Base-by-base conservation (phyloP, 2,888 invertebrate genomes). In the Aporophyla lueneburgensis region DNA sequence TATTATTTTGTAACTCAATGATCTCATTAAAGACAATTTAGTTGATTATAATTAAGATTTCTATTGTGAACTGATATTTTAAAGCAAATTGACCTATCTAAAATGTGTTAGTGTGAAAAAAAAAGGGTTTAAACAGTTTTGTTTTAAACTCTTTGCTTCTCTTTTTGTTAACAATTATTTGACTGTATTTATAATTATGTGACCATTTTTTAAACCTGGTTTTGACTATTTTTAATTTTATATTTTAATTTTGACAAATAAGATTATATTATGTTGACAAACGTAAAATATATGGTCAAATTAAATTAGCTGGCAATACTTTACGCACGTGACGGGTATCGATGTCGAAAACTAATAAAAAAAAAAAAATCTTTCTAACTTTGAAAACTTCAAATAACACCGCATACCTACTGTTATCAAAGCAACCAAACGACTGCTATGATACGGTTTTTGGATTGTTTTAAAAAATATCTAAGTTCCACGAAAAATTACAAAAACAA, bases 1-100 rank as follows among this genome's bases (percentile, higher is more conserved):
- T 21, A 24, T 49, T 58, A 58, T 24, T 70, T 33, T 40, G 46
- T 40, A 46, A 71, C 7, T 7, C 0, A 33, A 79, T 54, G 59
- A 79, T 71, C 71, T 79, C 53, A 59, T 67, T 0, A 46, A 68
- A 53, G n/a, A 78, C n/a, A 0, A 53, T n/a, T 54, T 66, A 56
- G 7, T 40, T 27, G 5, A 43, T 33, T 14, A 24, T 19, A 51
- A 73, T 58, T 74, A 74, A 14, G 43, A 53, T 74, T 43, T 74
- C 49, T 51, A 59, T 43, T n/a, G 19, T 61, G 16, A 62, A 43
- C 61, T 24, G 16, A 21, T 43, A 10, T 27, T 70, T 43, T 43
- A 9, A 61, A 59, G 14, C 2, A 12, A n/a, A 46, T 19, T 43
- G 43, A 62, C 21, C 19, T 24, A 53, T 16, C 40, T n/a, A 24